These are phyloP conservation scores for Notechis scutatus DNA, from an alignment of 2,113 vertebrate species.

Conservation along the genomic window DNA sequence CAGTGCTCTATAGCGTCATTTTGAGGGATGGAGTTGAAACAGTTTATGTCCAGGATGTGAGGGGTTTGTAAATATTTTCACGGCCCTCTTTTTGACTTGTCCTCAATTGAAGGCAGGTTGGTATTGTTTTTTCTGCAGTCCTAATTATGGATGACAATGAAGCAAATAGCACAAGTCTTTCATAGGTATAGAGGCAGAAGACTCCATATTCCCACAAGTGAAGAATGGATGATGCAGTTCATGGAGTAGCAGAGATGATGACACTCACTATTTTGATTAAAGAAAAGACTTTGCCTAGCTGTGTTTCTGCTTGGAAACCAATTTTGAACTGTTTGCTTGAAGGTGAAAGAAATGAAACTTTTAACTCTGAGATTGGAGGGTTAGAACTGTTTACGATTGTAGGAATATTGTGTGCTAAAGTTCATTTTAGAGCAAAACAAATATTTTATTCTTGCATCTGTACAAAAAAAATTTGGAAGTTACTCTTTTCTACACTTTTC, in stretches of 20 bases:
- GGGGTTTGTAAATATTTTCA: too few relatives aligned
- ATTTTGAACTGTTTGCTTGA: neutral
- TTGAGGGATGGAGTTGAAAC: too few relatives aligned
- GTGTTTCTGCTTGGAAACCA: neutral
- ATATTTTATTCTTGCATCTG: neutral
- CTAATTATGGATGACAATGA: neutral
- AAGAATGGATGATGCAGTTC: neutral
- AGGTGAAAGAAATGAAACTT: neutral
- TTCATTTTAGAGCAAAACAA: neutral
- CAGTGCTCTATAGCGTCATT: too few relatives aligned
- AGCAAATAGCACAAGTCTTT: neutral
- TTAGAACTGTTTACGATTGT: neutral
- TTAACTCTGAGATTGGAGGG: neutral
- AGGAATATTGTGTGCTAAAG: neutral
- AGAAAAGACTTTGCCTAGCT: neutral
- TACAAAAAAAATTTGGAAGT: neutral
- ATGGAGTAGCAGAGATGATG: neutral
- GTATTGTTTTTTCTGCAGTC: too few relatives aligned
- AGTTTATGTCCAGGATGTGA: too few relatives aligned
- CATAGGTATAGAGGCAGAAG: neutral
- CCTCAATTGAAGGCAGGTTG: too few relatives aligned
- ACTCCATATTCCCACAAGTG: neutral
- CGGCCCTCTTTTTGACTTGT: too few relatives aligned
- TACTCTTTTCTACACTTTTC: neutral
- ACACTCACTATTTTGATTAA: neutral